Percentiles rank a stretch among this genome's conserved stretches.
Conservation (phyloP, 2,113 vertebrate genomes). For the Platysteira castanea region DNA sequence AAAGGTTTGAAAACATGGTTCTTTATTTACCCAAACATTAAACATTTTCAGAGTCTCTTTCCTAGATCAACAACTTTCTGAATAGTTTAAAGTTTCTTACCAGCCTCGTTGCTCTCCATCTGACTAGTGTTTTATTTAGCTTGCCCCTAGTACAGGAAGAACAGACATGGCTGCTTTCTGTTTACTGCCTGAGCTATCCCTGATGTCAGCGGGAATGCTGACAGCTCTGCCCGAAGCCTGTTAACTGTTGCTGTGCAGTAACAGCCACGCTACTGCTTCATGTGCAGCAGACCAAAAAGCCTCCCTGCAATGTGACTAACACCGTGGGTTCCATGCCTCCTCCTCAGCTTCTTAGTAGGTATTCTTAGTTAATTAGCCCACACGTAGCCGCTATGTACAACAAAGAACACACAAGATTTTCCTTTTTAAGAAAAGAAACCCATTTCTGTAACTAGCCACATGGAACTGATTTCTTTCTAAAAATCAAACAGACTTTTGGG, state of each 20-base stretch:
- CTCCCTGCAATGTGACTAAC: background rate
- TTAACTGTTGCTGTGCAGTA: constrained; percentile 36
- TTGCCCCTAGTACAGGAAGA: background rate
- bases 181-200: constrained; percentile 21
- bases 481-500: background rate
- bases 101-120: constrained; percentile 41
- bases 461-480: background rate
- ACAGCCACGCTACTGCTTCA: background rate
- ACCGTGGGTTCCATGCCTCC: background rate
- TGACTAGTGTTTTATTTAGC: background rate
- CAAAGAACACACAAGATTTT: background rate
- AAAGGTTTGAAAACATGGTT: background rate
- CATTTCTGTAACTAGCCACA: background rate
- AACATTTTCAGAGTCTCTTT: background rate
- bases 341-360: background rate
- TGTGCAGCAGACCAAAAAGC: background rate
- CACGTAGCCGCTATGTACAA: background rate
- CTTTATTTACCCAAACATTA: background rate
- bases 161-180: constrained; percentile 52
- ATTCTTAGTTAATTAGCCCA: background rate
- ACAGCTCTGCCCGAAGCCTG: background rate
- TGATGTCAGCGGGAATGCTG: constrained; percentile 40
- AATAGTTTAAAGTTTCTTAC: constrained; percentile 40
- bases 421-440: background rate
- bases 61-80: background rate